Conservation (phyloP, 2,797 vertebrate genomes). For the Cryptoprocta ferox region DNA sequence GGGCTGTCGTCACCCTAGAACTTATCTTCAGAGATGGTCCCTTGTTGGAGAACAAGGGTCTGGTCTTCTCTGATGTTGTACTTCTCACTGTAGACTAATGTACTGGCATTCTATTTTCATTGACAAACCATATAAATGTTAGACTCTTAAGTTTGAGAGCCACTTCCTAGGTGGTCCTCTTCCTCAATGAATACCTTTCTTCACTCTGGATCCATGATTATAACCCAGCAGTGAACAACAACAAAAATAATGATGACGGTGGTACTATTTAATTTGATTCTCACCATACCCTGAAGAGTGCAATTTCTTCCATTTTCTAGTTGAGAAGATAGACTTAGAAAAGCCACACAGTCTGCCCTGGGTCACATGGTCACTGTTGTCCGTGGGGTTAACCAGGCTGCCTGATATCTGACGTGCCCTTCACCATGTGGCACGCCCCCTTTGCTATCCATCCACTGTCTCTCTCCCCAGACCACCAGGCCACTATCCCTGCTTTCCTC, state of each 20-base stretch:
- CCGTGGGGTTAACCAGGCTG: neutral
- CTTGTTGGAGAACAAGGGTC: neutral
- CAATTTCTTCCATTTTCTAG: neutral
- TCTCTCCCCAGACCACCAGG: neutral
- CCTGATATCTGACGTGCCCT: fast-evolving
- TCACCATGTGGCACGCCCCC: neutral
- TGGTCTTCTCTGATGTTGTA: neutral
- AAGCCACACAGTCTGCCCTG: neutral
- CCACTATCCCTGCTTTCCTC: neutral
- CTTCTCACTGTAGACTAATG: too few species aligned
- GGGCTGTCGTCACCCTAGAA: neutral
- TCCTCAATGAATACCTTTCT: neutral
- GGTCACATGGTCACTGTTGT: neutral
- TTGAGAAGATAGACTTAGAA: neutral
- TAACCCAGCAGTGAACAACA: neutral
- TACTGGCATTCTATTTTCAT: neutral
- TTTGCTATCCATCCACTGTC: neutral
- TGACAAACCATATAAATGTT: neutral
- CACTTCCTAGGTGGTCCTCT: neutral
- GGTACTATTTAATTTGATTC: neutral
- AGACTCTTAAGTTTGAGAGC: neutral
- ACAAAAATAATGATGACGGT: neutral
- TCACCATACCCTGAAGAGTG: neutral
- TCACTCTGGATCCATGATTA: neutral
- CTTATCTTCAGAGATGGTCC: neutral